Percentiles rank a stretch among this genome's conserved stretches.
phyloP scores from a whole-genome alignment of 2,113 vertebrate genomes.

The Tauraco erythrolophus region DNA sequence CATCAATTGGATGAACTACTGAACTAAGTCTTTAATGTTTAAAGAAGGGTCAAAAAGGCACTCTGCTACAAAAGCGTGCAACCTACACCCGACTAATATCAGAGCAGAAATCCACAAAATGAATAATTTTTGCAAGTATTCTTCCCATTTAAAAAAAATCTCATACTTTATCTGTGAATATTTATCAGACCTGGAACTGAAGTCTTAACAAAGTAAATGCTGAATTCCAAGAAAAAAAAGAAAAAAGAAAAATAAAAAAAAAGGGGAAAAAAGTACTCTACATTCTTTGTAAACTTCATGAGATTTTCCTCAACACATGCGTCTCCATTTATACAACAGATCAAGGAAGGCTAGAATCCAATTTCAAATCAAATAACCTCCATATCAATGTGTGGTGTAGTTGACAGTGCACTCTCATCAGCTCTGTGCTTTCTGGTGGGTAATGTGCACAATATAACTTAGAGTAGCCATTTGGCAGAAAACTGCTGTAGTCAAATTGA shows the following conservation, averaged over 20 bases:
- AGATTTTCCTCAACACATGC: constrained; percentile 70
- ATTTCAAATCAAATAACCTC: constrained; percentile 85
- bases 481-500: constrained; percentile 79
- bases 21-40: constrained; percentile 86
- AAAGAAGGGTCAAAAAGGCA: constrained; percentile 81
- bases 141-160: constrained; percentile 22
- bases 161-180: constrained; percentile 68
- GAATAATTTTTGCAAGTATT: constrained; percentile 76
- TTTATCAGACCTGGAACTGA: constrained; percentile 49
- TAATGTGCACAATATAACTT: constrained; percentile 75
- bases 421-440: constrained; percentile 76
- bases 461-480: constrained; percentile 79
- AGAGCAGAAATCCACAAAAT: constrained; percentile 71
- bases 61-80: constrained; percentile 74
- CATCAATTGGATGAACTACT: constrained; percentile 78
- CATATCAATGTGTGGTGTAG: constrained; percentile 73
- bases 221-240: not conserved
- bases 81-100: constrained; percentile 67
- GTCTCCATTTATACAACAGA: constrained; percentile 79
- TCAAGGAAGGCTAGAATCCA: constrained; percentile 80
- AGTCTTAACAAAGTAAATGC: constrained; percentile 54
- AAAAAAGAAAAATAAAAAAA: not conserved
- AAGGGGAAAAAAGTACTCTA: not conserved
- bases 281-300: constrained; percentile 69
- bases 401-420: constrained; percentile 78